Conservation (phyloP, 1,140 invertebrate species). For the Geopemphigus sp. region DNA sequence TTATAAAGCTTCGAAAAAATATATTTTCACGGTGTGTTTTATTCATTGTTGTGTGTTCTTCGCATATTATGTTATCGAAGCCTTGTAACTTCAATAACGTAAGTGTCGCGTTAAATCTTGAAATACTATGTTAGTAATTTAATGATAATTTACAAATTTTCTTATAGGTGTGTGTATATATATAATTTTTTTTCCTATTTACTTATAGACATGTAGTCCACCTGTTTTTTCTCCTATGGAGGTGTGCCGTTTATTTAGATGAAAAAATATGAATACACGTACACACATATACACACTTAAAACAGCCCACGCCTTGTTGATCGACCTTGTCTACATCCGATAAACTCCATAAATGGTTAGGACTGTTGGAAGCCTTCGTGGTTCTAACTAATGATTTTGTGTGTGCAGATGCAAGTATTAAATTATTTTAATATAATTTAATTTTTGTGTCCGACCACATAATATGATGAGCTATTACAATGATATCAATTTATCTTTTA, state of each 20-base stretch:
- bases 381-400: slow-evolving; percentile 27
- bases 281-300: not conserved
- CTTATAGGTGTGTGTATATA: not conserved
- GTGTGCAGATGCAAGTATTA: slow-evolving; percentile 28
- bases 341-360: slow-evolving; percentile 48
- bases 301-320: slow-evolving; percentile 40
- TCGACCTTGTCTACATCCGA: slow-evolving; percentile 41
- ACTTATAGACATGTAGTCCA: slow-evolving; percentile 6
- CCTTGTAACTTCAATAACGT: not conserved
- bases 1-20: slow-evolving; percentile 14
- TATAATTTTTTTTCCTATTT: no score
- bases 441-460: no score
- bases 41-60: not conserved
- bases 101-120: no score
- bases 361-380: slow-evolving; percentile 34
- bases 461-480: no score
- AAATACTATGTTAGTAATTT: not conserved
- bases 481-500: no score
- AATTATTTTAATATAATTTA: no score
- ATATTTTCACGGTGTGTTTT: not conserved
- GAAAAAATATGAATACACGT: slow-evolving; percentile 7
- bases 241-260: slow-evolving; percentile 27
- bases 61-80: not conserved
- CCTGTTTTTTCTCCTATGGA: not conserved
- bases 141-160: not conserved